phyloP scores from a whole-genome alignment of 1,140 invertebrate genomes.

The Zaprionus nigranus region DNA sequence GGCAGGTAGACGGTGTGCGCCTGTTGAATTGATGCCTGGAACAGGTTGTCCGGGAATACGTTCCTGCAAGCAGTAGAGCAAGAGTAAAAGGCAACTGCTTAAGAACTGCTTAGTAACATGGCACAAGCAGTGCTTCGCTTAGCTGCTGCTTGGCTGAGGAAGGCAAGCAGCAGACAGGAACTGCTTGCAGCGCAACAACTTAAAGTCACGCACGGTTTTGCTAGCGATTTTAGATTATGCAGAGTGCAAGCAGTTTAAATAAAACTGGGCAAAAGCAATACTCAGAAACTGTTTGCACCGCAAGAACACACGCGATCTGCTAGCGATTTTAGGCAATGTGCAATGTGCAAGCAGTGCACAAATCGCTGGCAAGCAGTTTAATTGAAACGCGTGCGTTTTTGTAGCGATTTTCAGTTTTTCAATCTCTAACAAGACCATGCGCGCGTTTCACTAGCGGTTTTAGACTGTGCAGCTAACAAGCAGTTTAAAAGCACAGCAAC shows the following conservation, averaged over 20 bases:
- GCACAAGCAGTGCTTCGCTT: not conserved
- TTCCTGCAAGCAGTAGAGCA: slow-evolving; percentile 87
- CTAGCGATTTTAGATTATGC: too few species aligned
- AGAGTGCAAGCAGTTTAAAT: too few species aligned
- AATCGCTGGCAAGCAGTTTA: too few species aligned
- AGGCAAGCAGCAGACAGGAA: not conserved
- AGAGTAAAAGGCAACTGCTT: slow-evolving; percentile 1
- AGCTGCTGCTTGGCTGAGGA: not conserved
- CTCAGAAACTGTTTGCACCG: too few species aligned
- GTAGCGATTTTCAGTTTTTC: too few species aligned
- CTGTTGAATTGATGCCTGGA: slow-evolving; percentile 94
- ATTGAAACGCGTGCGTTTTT: too few species aligned
- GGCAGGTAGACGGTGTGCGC: slow-evolving; percentile 90
- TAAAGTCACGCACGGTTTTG: too few species aligned
- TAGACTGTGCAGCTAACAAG: too few species aligned
- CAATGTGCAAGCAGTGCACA: not conserved
- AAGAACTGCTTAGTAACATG: not conserved
- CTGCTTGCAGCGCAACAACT: not conserved
- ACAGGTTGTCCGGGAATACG: slow-evolving; percentile 94
- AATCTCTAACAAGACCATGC: too few species aligned
- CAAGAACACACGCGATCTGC: too few species aligned
- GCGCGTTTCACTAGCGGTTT: not conserved
- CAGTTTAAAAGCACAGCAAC: not conserved
- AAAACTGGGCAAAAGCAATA: too few species aligned
- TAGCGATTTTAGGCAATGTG: too few species aligned